These are phyloP conservation scores for Neosilurus mollespiculum DNA, from an alignment of 2,797 vertebrate genomes.

Conservation along the genomic window DNA sequence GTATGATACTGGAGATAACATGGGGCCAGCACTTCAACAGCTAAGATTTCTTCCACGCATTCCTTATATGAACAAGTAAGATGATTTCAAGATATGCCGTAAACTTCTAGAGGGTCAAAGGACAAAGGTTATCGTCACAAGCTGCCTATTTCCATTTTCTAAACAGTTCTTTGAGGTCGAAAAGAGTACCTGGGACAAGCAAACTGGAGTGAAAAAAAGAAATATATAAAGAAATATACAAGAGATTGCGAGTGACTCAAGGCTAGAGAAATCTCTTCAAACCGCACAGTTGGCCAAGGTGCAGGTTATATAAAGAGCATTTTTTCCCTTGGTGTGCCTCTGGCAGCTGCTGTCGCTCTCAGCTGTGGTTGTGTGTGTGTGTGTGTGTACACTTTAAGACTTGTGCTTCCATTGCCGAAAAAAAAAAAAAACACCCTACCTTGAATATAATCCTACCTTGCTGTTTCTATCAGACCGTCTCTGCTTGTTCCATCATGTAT, in stretches of 20 bases:
- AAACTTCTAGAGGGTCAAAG: constrained; percentile 38
- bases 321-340: constrained; percentile 57
- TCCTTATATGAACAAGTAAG: constrained; percentile 6
- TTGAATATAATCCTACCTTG: constrained; percentile 32
- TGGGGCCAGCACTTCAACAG: constrained; percentile 20
- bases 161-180: background rate
- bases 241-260: constrained; percentile 67
- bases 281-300: constrained; percentile 68
- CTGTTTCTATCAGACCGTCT: constrained; percentile 43
- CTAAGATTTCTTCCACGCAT: constrained; percentile 28
- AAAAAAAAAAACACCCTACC: constrained; percentile 24
- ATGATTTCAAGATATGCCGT: background rate
- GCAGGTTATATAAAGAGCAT: constrained; percentile 70
- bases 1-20: constrained; percentile 24
- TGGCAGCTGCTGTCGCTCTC: constrained; percentile 62
- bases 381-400: constrained; percentile 57
- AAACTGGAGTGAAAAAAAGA: constrained; percentile 27
- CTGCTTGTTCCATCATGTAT: constrained; percentile 36
- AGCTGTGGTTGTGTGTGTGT: constrained; percentile 55
- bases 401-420: constrained; percentile 35
- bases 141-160: constrained; percentile 24
- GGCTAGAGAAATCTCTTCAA: constrained; percentile 70
- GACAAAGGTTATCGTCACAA: constrained; percentile 31
- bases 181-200: constrained; percentile 31
- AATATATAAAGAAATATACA: background rate